Conservation (phyloP, 2,113 vertebrate genomes). For the Irena cyanogastra region DNA sequence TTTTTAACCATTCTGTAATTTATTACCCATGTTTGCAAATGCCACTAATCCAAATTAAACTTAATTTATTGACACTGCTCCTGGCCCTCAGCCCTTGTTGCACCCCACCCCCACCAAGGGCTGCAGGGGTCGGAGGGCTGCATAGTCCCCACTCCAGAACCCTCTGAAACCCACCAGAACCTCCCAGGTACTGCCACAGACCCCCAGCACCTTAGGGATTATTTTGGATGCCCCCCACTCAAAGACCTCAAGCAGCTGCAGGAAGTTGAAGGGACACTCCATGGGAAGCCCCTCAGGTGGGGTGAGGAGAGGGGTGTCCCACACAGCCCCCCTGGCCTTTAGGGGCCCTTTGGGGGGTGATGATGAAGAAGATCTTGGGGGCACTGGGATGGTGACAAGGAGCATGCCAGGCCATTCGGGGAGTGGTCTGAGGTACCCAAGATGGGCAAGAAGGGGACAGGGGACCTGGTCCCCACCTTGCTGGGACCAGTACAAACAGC, state of each 20-base stretch:
- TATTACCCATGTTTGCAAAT: conserved; percentile 70
- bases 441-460: background rate
- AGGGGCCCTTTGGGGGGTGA: background rate
- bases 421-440: background rate
- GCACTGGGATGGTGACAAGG: background rate
- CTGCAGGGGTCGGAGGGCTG: background rate
- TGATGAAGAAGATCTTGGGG: background rate
- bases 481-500: background rate
- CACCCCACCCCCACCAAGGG: background rate
- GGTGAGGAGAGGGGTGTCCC: background rate
- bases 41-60: conserved; percentile 76
- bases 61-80: conserved; percentile 74
- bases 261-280: background rate
- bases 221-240: background rate
- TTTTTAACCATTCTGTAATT: conserved; percentile 66
- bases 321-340: background rate
- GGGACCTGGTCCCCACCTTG: background rate
- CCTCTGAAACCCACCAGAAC: too few relatives aligned
- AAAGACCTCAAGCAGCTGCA: background rate
- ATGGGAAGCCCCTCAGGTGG: background rate
- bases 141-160: background rate
- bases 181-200: background rate
- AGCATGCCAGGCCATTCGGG: background rate
- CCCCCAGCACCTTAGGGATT: background rate
- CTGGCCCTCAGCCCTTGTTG: background rate